Conservation (phyloP, 2,888 invertebrate species). For the Torymus texanus region DNA sequence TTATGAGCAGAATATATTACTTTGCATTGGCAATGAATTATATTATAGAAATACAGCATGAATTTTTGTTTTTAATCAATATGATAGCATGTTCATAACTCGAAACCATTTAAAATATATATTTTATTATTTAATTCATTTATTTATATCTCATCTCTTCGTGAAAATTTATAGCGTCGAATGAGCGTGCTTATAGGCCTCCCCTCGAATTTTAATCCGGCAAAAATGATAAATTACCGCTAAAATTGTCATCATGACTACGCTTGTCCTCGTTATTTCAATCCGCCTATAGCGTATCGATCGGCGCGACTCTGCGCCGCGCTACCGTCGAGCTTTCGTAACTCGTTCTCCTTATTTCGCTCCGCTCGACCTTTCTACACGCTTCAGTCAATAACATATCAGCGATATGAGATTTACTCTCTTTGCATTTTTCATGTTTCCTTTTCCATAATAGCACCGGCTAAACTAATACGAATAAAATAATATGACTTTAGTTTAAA, state of each 20-base stretch:
- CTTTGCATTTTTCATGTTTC: constrained; percentile 36
- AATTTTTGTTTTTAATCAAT: too few species aligned
- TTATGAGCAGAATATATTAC: too few species aligned
- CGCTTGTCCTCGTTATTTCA: constrained; percentile 42
- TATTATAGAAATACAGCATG: too few species aligned
- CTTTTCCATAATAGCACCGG: not conserved
- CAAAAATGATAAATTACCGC: not conserved
- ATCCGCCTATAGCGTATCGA: constrained; percentile 43
- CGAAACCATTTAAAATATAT: too few species aligned
- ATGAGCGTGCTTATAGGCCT: too few species aligned
- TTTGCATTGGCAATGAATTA: too few species aligned
- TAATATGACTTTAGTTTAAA: too few species aligned
- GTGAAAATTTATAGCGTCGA: too few species aligned
- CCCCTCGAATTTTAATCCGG: too few species aligned
- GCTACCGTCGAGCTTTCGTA: constrained; percentile 27
- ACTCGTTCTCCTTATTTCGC: constrained; percentile 42
- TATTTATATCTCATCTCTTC: too few species aligned
- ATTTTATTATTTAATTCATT: too few species aligned
- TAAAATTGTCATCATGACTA: constrained; percentile 35
- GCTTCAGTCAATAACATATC: constrained; percentile 40
- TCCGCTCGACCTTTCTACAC: constrained; percentile 27
- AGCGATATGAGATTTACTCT: constrained; percentile 42
- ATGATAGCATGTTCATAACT: too few species aligned
- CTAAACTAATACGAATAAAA: not conserved
- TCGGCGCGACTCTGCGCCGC: not conserved